These are phyloP conservation scores for Cantharis rustica DNA, from an alignment of 2,888 invertebrate species.

Conservation along the genomic window DNA sequence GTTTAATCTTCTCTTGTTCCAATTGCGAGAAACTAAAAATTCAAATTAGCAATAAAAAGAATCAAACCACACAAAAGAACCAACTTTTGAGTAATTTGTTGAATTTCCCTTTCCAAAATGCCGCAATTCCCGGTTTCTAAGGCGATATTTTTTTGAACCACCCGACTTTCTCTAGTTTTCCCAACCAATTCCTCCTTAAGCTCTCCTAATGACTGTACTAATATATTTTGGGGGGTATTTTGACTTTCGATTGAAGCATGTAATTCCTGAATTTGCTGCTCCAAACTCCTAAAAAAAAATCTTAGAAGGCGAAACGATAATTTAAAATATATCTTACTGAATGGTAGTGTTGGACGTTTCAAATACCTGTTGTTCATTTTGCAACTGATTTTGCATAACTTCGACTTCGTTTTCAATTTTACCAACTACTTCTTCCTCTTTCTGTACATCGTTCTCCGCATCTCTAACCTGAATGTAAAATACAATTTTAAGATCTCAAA, in stretches of 20 bases:
- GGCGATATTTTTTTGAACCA: conserved; percentile 45
- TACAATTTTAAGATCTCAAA: background rate
- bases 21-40: conserved; percentile 48
- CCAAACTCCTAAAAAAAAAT: conserved; percentile 36
- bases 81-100: conserved; percentile 49
- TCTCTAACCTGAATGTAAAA: conserved; percentile 25
- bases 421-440: conserved; percentile 15
- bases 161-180: conserved; percentile 50
- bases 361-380: conserved; percentile 51
- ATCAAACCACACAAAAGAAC: conserved; percentile 29
- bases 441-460: conserved; percentile 22
- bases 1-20: conserved; percentile 53
- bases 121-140: conserved; percentile 52
- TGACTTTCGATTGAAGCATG: conserved; percentile 55
- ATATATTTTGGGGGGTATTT: conserved; percentile 40
- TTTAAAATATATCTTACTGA: background rate
- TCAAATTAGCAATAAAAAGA: conserved; percentile 4
- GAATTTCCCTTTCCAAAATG: conserved; percentile 54
- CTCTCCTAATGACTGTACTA: conserved; percentile 53
- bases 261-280: conserved; percentile 45
- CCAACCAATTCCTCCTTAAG: conserved; percentile 49
- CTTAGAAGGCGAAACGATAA: background rate
- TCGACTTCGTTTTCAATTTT: conserved; percentile 10
- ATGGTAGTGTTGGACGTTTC: background rate
- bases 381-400: conserved; percentile 48